Conservation (phyloP, 2,797 vertebrate genomes). For the Chiloscyllium punctatum region DNA sequence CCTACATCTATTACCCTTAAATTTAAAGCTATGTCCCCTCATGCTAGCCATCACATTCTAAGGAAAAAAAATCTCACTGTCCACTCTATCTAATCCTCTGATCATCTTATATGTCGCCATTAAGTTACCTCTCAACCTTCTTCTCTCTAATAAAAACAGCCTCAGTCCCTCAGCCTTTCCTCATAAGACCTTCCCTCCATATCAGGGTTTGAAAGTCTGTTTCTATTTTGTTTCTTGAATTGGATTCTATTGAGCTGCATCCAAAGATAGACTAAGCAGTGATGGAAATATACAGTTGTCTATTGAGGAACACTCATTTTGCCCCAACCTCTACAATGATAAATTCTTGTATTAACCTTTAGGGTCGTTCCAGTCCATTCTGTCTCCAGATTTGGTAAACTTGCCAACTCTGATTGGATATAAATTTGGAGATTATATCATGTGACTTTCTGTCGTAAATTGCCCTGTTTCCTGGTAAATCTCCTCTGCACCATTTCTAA, state of each 20-base stretch:
- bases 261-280: neutral
- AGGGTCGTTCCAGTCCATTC: neutral
- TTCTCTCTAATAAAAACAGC: too few relatives aligned
- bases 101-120: too few relatives aligned
- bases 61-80: too few relatives aligned
- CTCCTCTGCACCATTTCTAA: too few relatives aligned
- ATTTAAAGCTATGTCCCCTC: too few relatives aligned
- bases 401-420: neutral
- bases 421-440: neutral
- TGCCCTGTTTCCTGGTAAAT: neutral
- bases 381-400: neutral
- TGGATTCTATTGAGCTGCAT: neutral
- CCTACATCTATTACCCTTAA: too few relatives aligned
- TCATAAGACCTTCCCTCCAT: neutral
- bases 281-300: neutral
- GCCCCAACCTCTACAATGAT: neutral
- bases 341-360: neutral
- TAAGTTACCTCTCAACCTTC: too few relatives aligned
- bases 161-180: too few relatives aligned
- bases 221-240: neutral
- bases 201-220: neutral
- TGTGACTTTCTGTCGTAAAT: neutral
- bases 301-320: neutral
- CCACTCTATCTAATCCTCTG: too few relatives aligned
- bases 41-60: too few relatives aligned